Percentiles rank a stretch among this genome's conserved stretches.
Evolutionary conservation across 2,113 vertebrate species (phyloP).

Genomic region (Verasper variegatus): DNA sequence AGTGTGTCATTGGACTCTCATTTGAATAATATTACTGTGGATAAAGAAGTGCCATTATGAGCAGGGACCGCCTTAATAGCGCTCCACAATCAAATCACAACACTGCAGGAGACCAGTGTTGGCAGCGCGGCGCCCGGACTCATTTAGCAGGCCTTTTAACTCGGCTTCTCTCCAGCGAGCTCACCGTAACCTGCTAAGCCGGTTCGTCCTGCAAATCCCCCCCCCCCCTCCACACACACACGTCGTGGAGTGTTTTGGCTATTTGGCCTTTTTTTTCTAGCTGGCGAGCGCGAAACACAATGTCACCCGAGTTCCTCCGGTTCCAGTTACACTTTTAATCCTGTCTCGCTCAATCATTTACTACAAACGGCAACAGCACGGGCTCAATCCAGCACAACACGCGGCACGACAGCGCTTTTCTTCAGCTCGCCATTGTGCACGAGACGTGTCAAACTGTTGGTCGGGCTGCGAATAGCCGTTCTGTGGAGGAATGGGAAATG

Average conservation of each 20-base stretch:
- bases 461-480: background rate
- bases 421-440: background rate
- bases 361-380: background rate
- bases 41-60: conserved; percentile 75
- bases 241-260: conserved; percentile 11
- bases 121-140: conserved; percentile 44
- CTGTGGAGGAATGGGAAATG: background rate
- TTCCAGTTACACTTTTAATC: conserved; percentile 39
- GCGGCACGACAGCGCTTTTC: background rate
- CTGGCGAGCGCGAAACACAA: conserved; percentile 40
- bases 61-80: conserved; percentile 69
- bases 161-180: conserved; percentile 55
- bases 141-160: conserved; percentile 67
- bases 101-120: conserved; percentile 64
- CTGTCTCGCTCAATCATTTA: conserved; percentile 8
- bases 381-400: background rate
- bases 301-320: conserved; percentile 17
- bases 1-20: conserved; percentile 71
- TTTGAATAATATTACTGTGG: conserved; percentile 78
- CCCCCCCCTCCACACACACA: conserved; percentile 4
- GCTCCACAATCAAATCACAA: conserved; percentile 74
- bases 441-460: background rate
- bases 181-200: conserved; percentile 66
- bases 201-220: conserved; percentile 51
- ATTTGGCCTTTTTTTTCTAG: conserved; percentile 26